These are phyloP conservation scores for Stramonita haemastoma DNA, from an alignment of 2,888 invertebrate species.

Conservation along the genomic window DNA sequence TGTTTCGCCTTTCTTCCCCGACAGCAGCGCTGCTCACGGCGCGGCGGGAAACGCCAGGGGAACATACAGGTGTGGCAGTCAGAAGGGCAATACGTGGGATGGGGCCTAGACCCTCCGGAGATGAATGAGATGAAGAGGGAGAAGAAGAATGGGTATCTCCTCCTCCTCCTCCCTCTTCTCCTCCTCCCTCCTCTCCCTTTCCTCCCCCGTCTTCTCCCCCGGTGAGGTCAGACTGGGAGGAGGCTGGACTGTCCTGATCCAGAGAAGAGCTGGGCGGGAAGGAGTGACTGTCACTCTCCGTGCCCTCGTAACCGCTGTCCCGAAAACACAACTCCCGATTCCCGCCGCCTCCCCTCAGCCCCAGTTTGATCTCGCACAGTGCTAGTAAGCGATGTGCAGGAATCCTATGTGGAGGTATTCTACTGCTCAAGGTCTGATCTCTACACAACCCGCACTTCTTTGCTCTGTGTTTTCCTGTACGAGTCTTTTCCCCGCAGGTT, in stretches of 20 bases:
- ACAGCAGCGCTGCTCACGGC: neutral
- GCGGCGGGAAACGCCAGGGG: neutral
- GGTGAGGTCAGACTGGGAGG: neutral
- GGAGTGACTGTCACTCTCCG: conserved; percentile 37
- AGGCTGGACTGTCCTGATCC: neutral
- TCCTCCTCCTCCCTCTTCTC: neutral
- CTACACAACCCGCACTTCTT: neutral
- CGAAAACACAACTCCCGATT: neutral
- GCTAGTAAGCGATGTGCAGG: too few relatives aligned
- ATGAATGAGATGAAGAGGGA: neutral
- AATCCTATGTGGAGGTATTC: too few relatives aligned
- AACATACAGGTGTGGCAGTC: neutral
- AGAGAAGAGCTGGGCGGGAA: neutral
- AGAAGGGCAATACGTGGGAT: neutral
- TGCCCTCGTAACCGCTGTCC: conserved; percentile 47
- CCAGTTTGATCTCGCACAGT: too few relatives aligned
- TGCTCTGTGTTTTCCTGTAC: neutral
- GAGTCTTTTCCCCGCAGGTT: too few relatives aligned
- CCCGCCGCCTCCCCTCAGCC: neutral
- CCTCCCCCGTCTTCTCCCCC: neutral
- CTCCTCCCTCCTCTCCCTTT: neutral
- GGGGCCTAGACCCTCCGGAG: neutral
- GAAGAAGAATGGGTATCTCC: neutral
- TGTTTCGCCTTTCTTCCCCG: neutral
- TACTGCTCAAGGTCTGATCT: too few relatives aligned